Conservation (phyloP, 2,797 vertebrate species). For the Chaetophractus vellerosus region DNA sequence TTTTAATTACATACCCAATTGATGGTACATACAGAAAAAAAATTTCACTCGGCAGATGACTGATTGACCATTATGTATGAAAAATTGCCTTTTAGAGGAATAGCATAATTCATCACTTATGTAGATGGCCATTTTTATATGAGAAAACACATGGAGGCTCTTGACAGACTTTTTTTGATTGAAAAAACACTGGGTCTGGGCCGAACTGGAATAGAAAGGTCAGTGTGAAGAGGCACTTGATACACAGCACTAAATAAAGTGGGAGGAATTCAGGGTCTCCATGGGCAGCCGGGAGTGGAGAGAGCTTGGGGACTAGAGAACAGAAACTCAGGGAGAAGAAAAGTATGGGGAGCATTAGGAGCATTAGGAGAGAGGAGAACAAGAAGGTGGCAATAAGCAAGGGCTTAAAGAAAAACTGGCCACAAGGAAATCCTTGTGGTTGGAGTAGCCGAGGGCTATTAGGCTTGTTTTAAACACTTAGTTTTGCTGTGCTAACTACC, state of each 20-base stretch:
- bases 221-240: background rate
- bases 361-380: background rate
- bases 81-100: background rate
- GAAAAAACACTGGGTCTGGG: background rate
- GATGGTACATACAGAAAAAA: background rate
- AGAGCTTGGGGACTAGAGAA: background rate
- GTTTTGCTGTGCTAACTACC: too few species aligned
- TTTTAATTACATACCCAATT: background rate
- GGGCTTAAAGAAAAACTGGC: background rate
- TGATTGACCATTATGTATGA: background rate
- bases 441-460: background rate
- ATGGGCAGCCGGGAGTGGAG: too few species aligned
- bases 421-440: background rate
- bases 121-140: background rate
- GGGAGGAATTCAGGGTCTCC: background rate
- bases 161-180: background rate
- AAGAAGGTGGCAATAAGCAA: background rate
- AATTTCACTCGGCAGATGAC: background rate
- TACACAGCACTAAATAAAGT: background rate
- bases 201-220: background rate
- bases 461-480: background rate
- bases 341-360: background rate
- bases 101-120: background rate
- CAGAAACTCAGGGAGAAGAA: background rate
- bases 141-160: background rate